Evolutionary conservation across 2,113 vertebrate species (phyloP), one percentile per base, ranked within the genome.

Genomic region (Colistium nudipinnis): DNA sequence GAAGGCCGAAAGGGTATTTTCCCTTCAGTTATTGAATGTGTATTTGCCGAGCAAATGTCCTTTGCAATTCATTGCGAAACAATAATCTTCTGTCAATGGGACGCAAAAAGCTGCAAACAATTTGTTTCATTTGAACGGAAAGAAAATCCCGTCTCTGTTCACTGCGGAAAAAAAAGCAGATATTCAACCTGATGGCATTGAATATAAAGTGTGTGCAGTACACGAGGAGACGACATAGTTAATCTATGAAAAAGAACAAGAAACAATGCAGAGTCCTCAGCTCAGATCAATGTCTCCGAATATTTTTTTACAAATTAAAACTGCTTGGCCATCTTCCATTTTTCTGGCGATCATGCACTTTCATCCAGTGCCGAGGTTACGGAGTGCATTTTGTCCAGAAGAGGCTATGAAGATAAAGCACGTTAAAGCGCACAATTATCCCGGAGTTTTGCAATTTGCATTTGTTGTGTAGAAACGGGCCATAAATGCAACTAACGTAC

Each of bases 401-500:
- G 27, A 57, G 62, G 67, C 53, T 53, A 38, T 74, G 67, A 74
- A 27, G 38, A 73, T 61, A 70, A 71, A 63, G 44, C 68, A 77
- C 59, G 63, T 27, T 54, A 45, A 59, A 56, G 54, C 60, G 36
- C 65, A 62, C 70, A 78, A 79, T 78, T 80, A 81, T 64, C 33
- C 69, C 62, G 39, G 47, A 74, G 66, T 70, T 62, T 39, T 67
- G 49, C 59, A 62, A 78, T 88, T 82, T 86, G 73, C 70, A 82
- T 86, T 78, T 74, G 69, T 85, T 61, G 61, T 77, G 62, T 70
- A 45, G 48, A 72, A 77, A 75, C 64, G 63, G 71, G 79, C 62
- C 62, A 76, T 81, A 78, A 80, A 89, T 48, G 73, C 75, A 85
- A 65, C 73, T 30, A 72, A 44, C 43, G 41, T 78, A 68, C 66